Base-by-base conservation (phyloP, 2,113 vertebrate genomes). In the Rhabdornis inornatus region DNA sequence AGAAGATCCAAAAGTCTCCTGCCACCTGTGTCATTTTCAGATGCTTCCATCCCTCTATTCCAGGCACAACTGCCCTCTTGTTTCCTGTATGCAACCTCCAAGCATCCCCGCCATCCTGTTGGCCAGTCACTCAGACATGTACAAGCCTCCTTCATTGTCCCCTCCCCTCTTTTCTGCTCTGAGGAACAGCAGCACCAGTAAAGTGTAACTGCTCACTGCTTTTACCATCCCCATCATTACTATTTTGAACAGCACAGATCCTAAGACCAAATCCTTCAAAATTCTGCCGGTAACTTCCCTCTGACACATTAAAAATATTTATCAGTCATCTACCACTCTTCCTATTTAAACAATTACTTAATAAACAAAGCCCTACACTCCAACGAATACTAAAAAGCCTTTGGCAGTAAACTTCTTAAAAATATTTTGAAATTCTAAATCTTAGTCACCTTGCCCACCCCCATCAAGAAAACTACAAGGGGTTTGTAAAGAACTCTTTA, bases 1-100 rank as follows among this genome's bases (percentile, higher is more conserved):
- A 53, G 11, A 87, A 57, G n/a, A 74, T 6, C 15, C 25, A 40
- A 17, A 75, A 30, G 14, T 44, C 18, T 71, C 47, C 35, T 39
- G 21, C 11, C 13, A 61, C 4, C 55, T 55, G 18, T 0, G 0
- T 31, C 2, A 50, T 52, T 89, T 78, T 57, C 15, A 2, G 6
- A 44, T 22, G 7, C 57, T 82, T 50, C 50, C 30, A 81, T 28
- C 4, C 15, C n/a, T 61, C 16, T 83, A 10, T 45, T 81, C 50
- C 69, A 74, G 24, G n/a, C 7, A 61, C 21, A 81, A 53, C 14
- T 17, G 31, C 25, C 35, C 15, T 82, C 52, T 39, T 60, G 4
- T 57, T 75, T 64, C 23, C 33, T 5, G 6, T 5, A 55, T 4
- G 10, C 28, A 83, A n/a, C 4, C 45, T 52, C 24, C 19, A 72